Evolutionary conservation across 1,140 invertebrate genomes (phyloP), one percentile per base, ranked within the genome.

Genomic region (Epicauta chinensis): DNA sequence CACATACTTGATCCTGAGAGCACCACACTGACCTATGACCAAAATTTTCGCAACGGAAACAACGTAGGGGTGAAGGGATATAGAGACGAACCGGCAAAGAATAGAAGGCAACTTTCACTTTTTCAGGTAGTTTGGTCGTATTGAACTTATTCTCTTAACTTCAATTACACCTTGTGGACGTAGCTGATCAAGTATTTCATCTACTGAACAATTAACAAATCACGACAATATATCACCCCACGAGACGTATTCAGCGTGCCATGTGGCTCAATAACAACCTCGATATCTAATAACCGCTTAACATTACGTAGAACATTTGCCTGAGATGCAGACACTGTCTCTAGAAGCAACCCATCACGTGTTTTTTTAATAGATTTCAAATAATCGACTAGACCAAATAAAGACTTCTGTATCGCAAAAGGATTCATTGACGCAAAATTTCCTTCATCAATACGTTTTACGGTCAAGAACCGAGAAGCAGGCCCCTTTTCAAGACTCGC

Each of bases 131-230:
- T n/a, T n/a, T n/a, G n/a, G n/a, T n/a, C n/a, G n/a, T n/a, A n/a
- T n/a, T n/a, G n/a, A n/a, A n/a, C n/a, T n/a, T n/a, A n/a, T n/a
- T n/a, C n/a, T n/a, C n/a, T 16, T 40, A 2, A 40, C 38, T 14
- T 17, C 41, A 3, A 43, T 43, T 6, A 43, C 41, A 23, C 41
- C 41, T 29, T 43, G 2, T 2, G n/a, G 16, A 2, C 10, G 11
- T 23, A 43, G 13, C 17, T 29, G 16, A 5, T 43, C 41, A 5
- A 29, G 17, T 29, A 43, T 43, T 43, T 43, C 41, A 5, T 43
- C 17, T 10, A 43, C n/a, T 2, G 41, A 3, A n/a, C 41, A 23
- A 32, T 43, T 2, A 17, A n/a, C 2, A 43, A 16, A 43, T 43
- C 41, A 7, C 17, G 9, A 29, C 41, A 43, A 6, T 17, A 23